These are phyloP conservation scores for Lophochroa leadbeateri DNA, from an alignment of 2,113 vertebrate genomes.

Conservation along the genomic window DNA sequence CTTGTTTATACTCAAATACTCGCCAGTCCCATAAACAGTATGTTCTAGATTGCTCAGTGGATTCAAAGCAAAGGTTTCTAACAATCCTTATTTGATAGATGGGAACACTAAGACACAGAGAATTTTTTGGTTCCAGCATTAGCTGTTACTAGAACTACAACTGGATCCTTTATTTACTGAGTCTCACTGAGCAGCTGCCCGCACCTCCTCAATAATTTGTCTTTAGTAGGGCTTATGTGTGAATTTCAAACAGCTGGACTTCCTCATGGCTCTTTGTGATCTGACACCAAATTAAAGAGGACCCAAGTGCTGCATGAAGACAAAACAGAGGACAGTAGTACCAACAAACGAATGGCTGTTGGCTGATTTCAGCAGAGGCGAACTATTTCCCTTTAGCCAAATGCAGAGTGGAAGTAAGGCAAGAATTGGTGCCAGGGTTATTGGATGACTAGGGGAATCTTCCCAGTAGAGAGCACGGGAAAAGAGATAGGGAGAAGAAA, in stretches of 20 bases:
- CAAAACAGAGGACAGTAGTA: neutral
- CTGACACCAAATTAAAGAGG: neutral
- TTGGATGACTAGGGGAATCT: neutral
- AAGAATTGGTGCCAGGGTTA: neutral
- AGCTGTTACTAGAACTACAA: neutral
- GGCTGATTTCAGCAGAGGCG: neutral
- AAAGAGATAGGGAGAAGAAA: neutral
- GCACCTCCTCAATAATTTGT: neutral
- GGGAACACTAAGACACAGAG: neutral
- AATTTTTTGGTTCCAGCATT: neutral
- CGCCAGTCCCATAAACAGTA: neutral
- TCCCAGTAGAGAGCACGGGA: neutral
- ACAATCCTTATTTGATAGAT: neutral
- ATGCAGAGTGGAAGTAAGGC: neutral
- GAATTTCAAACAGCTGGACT: neutral
- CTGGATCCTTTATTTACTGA: neutral
- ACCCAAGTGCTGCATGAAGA: neutral
- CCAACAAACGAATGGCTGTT: neutral
- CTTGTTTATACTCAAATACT: neutral
- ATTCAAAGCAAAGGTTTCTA: neutral
- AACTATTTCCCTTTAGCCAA: neutral
- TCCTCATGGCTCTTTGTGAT: neutral
- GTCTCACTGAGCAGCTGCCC: neutral
- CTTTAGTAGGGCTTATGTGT: neutral
- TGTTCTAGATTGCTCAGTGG: neutral